Evolutionary conservation across 1,140 invertebrate species (phyloP).

Genomic region (Sminthurinus signatus): DNA sequence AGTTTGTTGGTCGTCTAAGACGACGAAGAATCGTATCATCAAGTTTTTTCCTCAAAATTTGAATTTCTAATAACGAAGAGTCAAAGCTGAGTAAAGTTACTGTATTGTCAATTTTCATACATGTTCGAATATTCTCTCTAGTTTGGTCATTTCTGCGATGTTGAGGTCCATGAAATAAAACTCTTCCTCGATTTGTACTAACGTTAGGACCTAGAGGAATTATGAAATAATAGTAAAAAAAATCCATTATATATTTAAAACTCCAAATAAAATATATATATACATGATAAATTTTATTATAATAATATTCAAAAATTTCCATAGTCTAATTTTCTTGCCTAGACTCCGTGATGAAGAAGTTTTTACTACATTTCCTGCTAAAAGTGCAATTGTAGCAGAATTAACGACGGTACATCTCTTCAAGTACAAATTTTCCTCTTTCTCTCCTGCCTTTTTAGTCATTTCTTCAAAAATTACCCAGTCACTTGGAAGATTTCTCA

Average conservation of each 20-base stretch:
- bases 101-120: background rate
- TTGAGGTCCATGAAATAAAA: too few species aligned
- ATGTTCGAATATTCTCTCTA: too few species aligned
- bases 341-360: too few species aligned
- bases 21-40: background rate
- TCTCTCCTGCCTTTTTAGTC: constrained; percentile 53
- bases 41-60: constrained; percentile 43
- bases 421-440: constrained; percentile 53
- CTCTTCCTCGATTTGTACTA: too few species aligned
- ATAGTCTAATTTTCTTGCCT: too few species aligned
- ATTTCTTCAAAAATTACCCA: constrained; percentile 84
- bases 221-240: too few species aligned
- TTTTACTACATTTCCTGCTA: constrained; percentile 59
- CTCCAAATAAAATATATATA: too few species aligned
- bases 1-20: background rate
- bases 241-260: too few species aligned
- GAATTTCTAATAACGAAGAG: constrained; percentile 28
- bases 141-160: too few species aligned
- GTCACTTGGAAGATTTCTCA: constrained; percentile 54
- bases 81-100: background rate
- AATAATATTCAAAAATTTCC: too few species aligned
- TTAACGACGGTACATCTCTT: constrained; percentile 69
- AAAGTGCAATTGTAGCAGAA: constrained; percentile 69
- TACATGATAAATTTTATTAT: too few species aligned
- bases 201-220: too few species aligned